A percentile compares a stretch with the other conserved stretches of the same genome.
Evolutionary conservation across 2,888 invertebrate genomes (phyloP).

Genomic region (Oegoconia quadripuncta): DNA sequence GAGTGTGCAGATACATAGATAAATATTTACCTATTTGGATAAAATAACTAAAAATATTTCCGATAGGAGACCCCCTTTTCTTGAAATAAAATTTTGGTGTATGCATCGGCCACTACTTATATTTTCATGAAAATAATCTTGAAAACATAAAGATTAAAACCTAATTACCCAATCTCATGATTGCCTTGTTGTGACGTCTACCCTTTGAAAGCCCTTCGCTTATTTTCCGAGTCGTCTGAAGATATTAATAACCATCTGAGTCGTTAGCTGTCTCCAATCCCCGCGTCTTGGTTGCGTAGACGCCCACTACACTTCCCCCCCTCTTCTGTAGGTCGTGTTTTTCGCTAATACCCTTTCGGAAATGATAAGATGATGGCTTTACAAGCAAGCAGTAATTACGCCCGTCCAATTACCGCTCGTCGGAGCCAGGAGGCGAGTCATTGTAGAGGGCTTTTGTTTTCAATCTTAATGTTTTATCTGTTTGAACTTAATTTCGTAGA

Average conservation of each 20-base stretch:
- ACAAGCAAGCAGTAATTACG: slow-evolving; percentile 75
- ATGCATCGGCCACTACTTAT: slow-evolving; percentile 24
- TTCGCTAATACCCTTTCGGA: slow-evolving; percentile 71
- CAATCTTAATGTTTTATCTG: slow-evolving; percentile 31
- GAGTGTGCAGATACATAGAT: no score
- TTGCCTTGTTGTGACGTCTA: slow-evolving; percentile 76
- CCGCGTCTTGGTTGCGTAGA: slow-evolving; percentile 42
- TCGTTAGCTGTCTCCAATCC: slow-evolving; percentile 58
- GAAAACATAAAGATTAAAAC: slow-evolving; percentile 61
- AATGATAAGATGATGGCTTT: slow-evolving; percentile 76
- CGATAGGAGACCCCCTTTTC: no score
- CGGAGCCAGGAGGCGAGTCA: slow-evolving; percentile 40
- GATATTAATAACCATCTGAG: slow-evolving; percentile 76
- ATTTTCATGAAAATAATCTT: slow-evolving; percentile 36
- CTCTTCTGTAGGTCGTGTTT: slow-evolving; percentile 53
- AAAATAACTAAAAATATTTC: no score
- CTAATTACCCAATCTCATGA: slow-evolving; percentile 73
- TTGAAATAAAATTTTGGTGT: no score
- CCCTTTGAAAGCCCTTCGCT: slow-evolving; percentile 69
- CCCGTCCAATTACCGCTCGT: slow-evolving; percentile 64
- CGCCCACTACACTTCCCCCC: slow-evolving; percentile 26
- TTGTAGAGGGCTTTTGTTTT: slow-evolving; percentile 44
- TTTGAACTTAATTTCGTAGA: slow-evolving; percentile 4
- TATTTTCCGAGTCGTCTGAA: slow-evolving; percentile 65
- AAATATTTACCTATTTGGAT: no score